phyloP scores from a whole-genome alignment of 1,140 invertebrate genomes.

The Rhyacophila brunnea region DNA sequence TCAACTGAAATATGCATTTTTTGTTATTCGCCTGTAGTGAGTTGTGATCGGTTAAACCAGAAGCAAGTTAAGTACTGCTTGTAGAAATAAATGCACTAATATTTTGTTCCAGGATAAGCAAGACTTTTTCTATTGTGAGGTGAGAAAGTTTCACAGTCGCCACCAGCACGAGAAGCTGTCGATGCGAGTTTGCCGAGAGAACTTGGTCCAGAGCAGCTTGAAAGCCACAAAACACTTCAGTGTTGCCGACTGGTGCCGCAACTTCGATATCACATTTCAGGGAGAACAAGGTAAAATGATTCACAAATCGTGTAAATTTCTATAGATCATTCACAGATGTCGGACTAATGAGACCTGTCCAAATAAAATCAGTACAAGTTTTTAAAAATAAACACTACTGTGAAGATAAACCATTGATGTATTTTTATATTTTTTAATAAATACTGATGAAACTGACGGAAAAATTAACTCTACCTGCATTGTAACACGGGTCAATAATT shows the following conservation, averaged over 20 bases:
- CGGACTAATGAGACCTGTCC: not conserved
- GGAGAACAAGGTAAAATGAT: slow-evolving; percentile 76
- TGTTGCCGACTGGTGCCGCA: slow-evolving; percentile 85
- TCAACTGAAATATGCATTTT: no score
- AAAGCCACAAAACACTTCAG: slow-evolving; percentile 80
- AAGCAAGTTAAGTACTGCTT: no score
- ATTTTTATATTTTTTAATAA: no score
- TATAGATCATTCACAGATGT: no score
- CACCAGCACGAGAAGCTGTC: slow-evolving; percentile 82
- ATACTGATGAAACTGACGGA: no score
- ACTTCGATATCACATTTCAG: slow-evolving; percentile 89
- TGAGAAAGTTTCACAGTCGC: slow-evolving; percentile 81
- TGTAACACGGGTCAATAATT: no score
- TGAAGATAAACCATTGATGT: no score
- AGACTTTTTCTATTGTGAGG: slow-evolving; percentile 92
- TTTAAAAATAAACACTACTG: no score
- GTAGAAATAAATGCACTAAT: no score
- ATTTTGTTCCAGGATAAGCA: slow-evolving; percentile 75
- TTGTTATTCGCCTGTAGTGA: no score
- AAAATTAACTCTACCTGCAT: no score
- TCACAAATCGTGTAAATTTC: not conserved
- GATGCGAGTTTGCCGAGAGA: slow-evolving; percentile 78
- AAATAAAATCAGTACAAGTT: not conserved
- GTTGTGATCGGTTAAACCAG: no score
- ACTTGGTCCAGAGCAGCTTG: slow-evolving; percentile 78